Base-by-base conservation (phyloP, 2,113 vertebrate species). In the Typhlomys cinereus region DNA sequence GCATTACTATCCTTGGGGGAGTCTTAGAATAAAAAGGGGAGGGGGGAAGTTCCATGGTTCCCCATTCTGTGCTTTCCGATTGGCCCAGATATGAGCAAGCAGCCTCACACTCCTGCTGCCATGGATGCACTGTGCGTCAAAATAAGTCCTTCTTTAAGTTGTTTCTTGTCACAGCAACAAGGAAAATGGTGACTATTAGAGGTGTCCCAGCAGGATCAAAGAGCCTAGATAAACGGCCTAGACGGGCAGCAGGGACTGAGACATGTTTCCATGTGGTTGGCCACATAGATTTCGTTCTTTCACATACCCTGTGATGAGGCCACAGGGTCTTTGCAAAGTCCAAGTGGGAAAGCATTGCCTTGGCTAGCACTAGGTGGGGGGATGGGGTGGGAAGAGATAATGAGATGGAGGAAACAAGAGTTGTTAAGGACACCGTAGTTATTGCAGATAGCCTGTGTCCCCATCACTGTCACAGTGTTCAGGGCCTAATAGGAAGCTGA, bases 381-480 rank as follows among this genome's bases (percentile, higher is more conserved):
- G 76, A 50, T 3, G 11, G 13, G 54, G 1, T 25, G 25, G 50
- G n/a, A 64, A 54, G 34, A 1, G 23, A 15, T 6, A 2, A 50
- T n/a, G 83, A 64, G 34, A 48, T 27, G 27, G 7, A 1, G 8
- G 46, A 57, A 85, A 52, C 74, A 39, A 44, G 52, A 69, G 71
- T 39, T 34, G 25, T 59, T 31, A 54, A 14, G 31, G 41, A 23
- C 82, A n/a, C 34, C 5, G 7, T 25, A 61, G 57, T 34, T 2
- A 4, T 2, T 29, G 14, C 57, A 44, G 59, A 31, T 3, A 1
- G 23, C 23, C 71, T 3, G 27, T 41, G 61, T 61, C 52, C 64
- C 20, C 1, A 4, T 3, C 48, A 36, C n/a, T 67, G 84, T 89
- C n/a, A 8, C 11, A 0, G 10, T 2, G 1, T 20, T 5, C 48